phyloP scores from a whole-genome alignment of 92 coral and sea anemone genomes.

The Scolanthus callimorphus region DNA sequence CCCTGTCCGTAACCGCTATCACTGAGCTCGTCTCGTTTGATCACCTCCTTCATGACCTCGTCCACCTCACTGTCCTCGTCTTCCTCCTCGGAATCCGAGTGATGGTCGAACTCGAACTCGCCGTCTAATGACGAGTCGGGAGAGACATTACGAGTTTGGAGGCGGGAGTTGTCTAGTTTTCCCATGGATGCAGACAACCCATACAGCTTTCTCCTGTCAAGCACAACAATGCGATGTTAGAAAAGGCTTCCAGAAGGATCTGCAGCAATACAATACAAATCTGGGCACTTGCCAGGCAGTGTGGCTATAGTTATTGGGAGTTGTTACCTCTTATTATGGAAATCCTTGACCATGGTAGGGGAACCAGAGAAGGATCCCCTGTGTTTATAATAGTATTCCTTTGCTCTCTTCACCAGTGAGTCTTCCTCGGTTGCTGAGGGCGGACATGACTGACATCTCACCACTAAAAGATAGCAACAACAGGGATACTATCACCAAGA shows the following conservation, averaged over 20 bases:
- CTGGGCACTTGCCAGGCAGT: too few species aligned
- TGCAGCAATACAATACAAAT: too few species aligned
- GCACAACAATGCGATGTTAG: too few species aligned
- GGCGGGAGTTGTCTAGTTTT: slow-evolving; percentile 41
- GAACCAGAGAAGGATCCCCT: slow-evolving; percentile 77
- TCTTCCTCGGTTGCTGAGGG: slow-evolving; percentile 84
- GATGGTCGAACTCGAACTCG: slow-evolving; percentile 93
- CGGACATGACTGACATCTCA: slow-evolving; percentile 81
- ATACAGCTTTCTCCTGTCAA: neutral
- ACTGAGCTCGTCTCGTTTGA: slow-evolving; percentile 75
- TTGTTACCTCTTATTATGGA: slow-evolving; percentile 18
- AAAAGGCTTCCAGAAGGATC: too few species aligned
- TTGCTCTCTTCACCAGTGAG: slow-evolving; percentile 63
- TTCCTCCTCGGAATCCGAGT: slow-evolving; percentile 85
- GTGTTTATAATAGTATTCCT: slow-evolving; percentile 74
- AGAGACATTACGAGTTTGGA: slow-evolving; percentile 59
- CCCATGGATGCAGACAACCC: slow-evolving; percentile 67
- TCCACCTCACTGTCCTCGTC: slow-evolving; percentile 86
- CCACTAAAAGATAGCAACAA: slow-evolving; percentile 39
- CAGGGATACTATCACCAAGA: too few species aligned
- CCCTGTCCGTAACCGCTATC: slow-evolving; percentile 98
- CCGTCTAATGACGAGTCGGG: slow-evolving; percentile 95
- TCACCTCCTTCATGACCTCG: slow-evolving; percentile 82
- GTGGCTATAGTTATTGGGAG: too few species aligned
- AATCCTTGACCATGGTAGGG: slow-evolving; percentile 63